phyloP scores from a whole-genome alignment of 2,113 vertebrate genomes.

The Clarias macrocephalus region DNA sequence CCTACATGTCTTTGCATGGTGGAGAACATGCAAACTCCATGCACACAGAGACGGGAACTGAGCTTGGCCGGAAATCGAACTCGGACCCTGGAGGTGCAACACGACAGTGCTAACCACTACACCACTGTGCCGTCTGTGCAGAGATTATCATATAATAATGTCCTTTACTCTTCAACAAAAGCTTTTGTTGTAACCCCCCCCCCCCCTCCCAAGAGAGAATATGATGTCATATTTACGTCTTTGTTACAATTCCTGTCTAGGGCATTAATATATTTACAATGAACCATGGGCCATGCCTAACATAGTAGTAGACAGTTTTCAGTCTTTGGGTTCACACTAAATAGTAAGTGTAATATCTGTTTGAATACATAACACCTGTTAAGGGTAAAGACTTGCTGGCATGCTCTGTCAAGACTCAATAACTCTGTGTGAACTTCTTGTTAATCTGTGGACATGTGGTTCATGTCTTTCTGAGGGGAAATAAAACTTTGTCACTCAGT shows the following conservation, averaged over 20 bases:
- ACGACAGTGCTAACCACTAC: no score
- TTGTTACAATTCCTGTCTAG: slow-evolving; percentile 1
- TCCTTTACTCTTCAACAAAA: not conserved
- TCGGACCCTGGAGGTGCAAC: no score
- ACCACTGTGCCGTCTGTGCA: not conserved
- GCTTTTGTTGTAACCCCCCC: not conserved
- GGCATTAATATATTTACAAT: not conserved
- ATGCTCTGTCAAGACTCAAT: slow-evolving; percentile 69
- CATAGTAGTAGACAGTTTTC: slow-evolving; percentile 15
- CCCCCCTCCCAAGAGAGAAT: not conserved
- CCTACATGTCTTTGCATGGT: no score
- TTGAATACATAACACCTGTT: slow-evolving; percentile 64
- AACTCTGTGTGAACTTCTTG: slow-evolving; percentile 61
- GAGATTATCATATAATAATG: not conserved
- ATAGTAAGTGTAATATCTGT: slow-evolving; percentile 55
- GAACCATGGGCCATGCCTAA: not conserved
- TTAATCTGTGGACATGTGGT: slow-evolving; percentile 65
- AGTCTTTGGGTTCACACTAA: slow-evolving; percentile 36
- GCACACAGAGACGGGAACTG: no score
- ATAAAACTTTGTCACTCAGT: slow-evolving; percentile 57
- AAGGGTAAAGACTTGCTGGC: slow-evolving; percentile 61
- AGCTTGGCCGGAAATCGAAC: no score
- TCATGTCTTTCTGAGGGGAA: slow-evolving; percentile 59
- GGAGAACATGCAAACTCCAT: no score
- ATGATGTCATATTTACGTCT: not conserved